Base-by-base conservation (phyloP, 2,113 vertebrate genomes). In the Desmodus rotundus region DNA sequence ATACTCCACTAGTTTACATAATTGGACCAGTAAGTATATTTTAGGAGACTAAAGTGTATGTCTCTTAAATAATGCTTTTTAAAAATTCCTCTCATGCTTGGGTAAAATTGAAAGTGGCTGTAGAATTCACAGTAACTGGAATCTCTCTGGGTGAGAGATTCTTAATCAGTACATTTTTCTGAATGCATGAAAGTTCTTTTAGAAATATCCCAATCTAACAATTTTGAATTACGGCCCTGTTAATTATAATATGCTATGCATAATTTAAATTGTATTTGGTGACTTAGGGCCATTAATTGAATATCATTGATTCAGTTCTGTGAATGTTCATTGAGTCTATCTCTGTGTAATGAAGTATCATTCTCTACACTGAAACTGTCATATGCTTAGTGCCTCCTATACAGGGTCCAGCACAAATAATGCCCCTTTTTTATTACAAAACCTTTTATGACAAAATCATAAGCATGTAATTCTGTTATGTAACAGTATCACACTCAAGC, bases 131-230 rank as follows among this genome's bases (percentile, higher is more conserved):
- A 17, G 5, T 77, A 74, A 68, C 76, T 91, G 33, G 36, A 80
- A 54, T 63, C n/a, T 63, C n/a, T 2, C 54, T 95, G 73, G n/a
- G 6, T 47, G 58, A 50, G 28, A 89, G 26, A 73, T 93, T 96
- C 33, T 91, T 20, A 96, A 93, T 86, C 80, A 47, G 13, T 89
- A 28, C 43, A 43, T 61, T 91, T 94, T 94, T 95, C 38, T 94
- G 38, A 72, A 36, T 58, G 67, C 26, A 38, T 72, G 47, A 68
- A 82, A 41, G 38, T 81, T 96, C 14, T 68, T 85, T 93, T 96
- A 93, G 73, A 94, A 89, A 58, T 81, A 86, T 26, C 15, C 5
- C 15, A 50, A 0, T 28, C 2, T 85, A 17, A 89, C 24, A 67
- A 0, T 74, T 87, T 96, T 83, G 63, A 70, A 50, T 87, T 92